phyloP scores from a whole-genome alignment of 2,888 invertebrate species.

The Troglohyphantes excavatus region DNA sequence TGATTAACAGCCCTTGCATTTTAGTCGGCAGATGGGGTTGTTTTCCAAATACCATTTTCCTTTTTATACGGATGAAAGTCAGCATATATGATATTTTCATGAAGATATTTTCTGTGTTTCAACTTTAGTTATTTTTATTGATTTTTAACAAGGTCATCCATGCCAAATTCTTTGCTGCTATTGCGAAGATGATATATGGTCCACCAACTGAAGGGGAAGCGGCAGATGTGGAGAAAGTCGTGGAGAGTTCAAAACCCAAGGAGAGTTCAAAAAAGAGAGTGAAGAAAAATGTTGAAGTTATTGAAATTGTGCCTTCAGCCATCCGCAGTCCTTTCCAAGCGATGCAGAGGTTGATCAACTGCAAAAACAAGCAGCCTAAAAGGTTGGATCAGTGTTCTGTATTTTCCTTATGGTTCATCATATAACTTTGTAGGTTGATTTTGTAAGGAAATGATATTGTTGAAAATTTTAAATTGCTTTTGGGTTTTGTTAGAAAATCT shows the following conservation, averaged over 20 bases:
- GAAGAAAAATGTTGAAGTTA: neutral
- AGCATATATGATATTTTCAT: too few species aligned
- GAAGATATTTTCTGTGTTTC: too few species aligned
- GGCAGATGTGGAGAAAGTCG: too few species aligned
- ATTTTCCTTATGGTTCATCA: too few species aligned
- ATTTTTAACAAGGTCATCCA: neutral
- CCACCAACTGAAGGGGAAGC: neutral
- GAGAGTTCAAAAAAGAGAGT: neutral
- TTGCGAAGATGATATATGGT: neutral
- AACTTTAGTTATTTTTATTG: too few species aligned
- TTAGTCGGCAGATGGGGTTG: too few species aligned
- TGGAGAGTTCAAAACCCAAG: neutral
- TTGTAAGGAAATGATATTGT: too few species aligned
- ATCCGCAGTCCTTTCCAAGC: conserved; percentile 10
- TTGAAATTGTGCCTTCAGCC: neutral
- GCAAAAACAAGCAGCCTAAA: neutral
- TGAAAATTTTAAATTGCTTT: too few species aligned
- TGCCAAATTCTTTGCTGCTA: neutral
- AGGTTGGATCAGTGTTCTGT: neutral
- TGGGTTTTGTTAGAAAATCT: neutral
- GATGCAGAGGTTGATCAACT: neutral
- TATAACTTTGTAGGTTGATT: too few species aligned
- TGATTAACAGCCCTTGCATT: too few species aligned
- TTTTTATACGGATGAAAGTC: too few species aligned
- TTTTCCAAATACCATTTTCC: too few species aligned